A percentile compares a stretch with the other conserved stretches of the same genome.
These are phyloP conservation scores for Brachionus koreanus DNA, from an alignment of 1,140 invertebrate genomes.

Conservation along the genomic window DNA sequence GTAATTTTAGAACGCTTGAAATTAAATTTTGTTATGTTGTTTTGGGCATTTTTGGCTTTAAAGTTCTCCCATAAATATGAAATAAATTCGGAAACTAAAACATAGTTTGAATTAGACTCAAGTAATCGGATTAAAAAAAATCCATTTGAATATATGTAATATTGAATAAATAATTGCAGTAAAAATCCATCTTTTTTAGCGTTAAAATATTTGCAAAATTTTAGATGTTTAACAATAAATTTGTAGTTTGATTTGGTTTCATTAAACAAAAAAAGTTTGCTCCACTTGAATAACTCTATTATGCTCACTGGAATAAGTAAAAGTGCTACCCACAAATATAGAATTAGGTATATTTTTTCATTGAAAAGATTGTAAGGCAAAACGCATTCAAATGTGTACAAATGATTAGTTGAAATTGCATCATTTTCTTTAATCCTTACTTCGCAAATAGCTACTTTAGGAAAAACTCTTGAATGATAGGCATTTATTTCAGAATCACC, in stretches of 20 bases:
- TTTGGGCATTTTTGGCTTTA: neutral
- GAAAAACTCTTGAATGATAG: neutral
- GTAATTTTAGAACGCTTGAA: neutral
- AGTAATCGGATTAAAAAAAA: neutral
- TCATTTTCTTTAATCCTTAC: neutral
- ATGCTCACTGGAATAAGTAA: constrained; percentile 47
- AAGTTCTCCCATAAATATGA: neutral
- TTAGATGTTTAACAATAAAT: neutral
- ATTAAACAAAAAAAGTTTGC: neutral
- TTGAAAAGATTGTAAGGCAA: constrained; percentile 15
- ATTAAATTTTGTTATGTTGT: neutral
- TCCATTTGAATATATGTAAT: neutral
- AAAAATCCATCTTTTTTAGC: neutral
- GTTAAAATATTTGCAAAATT: neutral
- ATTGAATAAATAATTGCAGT: neutral
- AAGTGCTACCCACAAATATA: constrained; percentile 47
- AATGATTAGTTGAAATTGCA: neutral
- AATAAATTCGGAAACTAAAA: neutral
- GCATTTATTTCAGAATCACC: constrained; percentile 1
- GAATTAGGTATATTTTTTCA: constrained; percentile 7
- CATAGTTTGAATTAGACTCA: neutral
- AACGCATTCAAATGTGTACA: constrained; percentile 22
- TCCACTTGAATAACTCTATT: neutral
- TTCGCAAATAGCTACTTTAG: constrained; percentile 11
- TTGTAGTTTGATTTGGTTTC: neutral